phyloP scores from a whole-genome alignment of 2,113 vertebrate species.

The Stigmatopora nigra region DNA sequence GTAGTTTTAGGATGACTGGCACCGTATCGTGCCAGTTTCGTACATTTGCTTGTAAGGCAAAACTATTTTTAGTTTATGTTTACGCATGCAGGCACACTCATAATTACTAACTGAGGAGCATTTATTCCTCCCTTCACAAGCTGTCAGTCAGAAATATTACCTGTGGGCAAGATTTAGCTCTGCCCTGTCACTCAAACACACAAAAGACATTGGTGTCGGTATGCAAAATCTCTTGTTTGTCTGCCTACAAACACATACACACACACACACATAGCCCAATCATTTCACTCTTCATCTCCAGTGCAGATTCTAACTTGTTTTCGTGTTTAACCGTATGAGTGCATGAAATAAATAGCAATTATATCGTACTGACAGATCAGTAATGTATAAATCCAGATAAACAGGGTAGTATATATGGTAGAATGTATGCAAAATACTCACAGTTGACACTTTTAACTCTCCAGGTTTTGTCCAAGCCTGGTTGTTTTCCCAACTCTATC shows the following conservation, averaged over 20 bases:
- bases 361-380: neutral
- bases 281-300: conserved; percentile 18
- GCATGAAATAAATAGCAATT: neutral
- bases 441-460: conserved; percentile 87
- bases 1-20: too few species aligned
- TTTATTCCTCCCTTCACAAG: conserved; percentile 46
- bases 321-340: conserved; percentile 9
- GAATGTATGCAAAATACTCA: conserved; percentile 67
- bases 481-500: conserved; percentile 87
- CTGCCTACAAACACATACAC: conserved; percentile 7
- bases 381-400: neutral
- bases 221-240: conserved; percentile 45
- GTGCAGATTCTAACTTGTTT: conserved; percentile 3
- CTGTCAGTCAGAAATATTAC: conserved; percentile 63
- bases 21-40: too few species aligned
- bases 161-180: conserved; percentile 56
- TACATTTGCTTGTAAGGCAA: too few species aligned
- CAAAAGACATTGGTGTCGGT: conserved; percentile 32
- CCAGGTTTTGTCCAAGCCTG: conserved; percentile 86
- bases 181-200: conserved; percentile 60
- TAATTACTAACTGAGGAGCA: conserved; percentile 50
- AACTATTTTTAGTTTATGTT: neutral
- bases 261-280: neutral
- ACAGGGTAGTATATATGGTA: neutral
- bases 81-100: conserved; percentile 1